These are phyloP conservation scores for Elachura formosa DNA, from an alignment of 2,113 vertebrate genomes.

Conservation along the genomic window DNA sequence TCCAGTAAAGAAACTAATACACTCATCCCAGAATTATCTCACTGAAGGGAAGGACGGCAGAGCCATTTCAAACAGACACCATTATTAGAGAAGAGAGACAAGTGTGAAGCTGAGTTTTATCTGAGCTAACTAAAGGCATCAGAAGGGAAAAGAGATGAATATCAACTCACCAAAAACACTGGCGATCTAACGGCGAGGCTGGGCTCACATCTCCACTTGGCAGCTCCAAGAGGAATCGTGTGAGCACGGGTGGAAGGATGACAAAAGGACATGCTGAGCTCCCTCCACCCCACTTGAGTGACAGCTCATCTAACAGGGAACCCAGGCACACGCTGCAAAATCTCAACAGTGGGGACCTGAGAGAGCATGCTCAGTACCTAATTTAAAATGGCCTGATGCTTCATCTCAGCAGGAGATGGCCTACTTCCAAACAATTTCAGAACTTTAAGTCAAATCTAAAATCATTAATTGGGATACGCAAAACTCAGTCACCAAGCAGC, in stretches of 20 bases:
- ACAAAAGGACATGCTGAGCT: constrained; percentile 42
- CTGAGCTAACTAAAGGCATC: not conserved
- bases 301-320: constrained; percentile 38
- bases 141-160: not conserved
- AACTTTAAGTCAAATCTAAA: constrained; percentile 43
- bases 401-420: constrained; percentile 64
- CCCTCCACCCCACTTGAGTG: constrained; percentile 6
- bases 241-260: not conserved
- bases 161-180: constrained; percentile 58
- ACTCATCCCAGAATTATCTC: not conserved
- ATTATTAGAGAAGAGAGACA: not conserved
- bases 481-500: not conserved
- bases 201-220: not conserved
- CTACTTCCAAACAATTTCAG: constrained; percentile 67
- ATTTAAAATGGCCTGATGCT: constrained; percentile 63
- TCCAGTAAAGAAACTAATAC: not conserved
- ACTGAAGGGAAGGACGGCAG: not conserved
- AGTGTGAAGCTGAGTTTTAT: not conserved
- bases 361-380: constrained; percentile 73
- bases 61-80: not conserved
- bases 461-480: constrained; percentile 25
- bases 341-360: constrained; percentile 14
- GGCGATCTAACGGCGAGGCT: not conserved
- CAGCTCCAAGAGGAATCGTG: constrained; percentile 41
- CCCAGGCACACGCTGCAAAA: constrained; percentile 24